phyloP scores from a whole-genome alignment of 2,888 invertebrate species.

The Protophormia terraenovae region DNA sequence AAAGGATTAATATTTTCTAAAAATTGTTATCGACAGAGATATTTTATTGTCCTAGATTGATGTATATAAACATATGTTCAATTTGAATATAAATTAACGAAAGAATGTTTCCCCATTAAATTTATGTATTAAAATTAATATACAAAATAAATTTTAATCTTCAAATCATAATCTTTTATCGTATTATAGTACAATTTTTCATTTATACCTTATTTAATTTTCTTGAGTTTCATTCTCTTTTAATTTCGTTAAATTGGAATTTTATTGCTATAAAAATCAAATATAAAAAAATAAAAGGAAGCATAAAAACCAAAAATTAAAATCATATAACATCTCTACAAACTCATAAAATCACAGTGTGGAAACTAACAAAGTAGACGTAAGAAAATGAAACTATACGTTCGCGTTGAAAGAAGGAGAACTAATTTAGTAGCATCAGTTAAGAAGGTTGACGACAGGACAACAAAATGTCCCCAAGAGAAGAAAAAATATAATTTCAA shows the following conservation, averaged over 20 bases:
- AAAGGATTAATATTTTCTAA: too few relatives aligned
- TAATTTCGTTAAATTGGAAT: slow-evolving; percentile 43
- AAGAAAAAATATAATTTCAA: slow-evolving; percentile 20
- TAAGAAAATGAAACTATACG: slow-evolving; percentile 8
- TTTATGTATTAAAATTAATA: too few relatives aligned
- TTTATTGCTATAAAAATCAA: slow-evolving; percentile 43
- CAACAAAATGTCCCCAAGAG: not conserved
- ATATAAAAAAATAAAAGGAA: slow-evolving; percentile 33
- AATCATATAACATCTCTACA: not conserved
- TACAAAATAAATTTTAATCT: too few relatives aligned
- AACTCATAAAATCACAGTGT: not conserved
- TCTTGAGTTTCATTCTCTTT: not conserved
- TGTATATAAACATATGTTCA: too few relatives aligned
- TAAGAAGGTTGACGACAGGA: slow-evolving; percentile 52
- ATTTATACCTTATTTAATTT: too few relatives aligned
- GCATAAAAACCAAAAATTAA: slow-evolving; percentile 20
- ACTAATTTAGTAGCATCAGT: slow-evolving; percentile 59
- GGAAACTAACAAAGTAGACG: not conserved
- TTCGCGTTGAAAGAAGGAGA: not conserved
- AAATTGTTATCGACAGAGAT: too few relatives aligned
- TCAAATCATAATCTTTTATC: too few relatives aligned
- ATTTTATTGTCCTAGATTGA: too few relatives aligned
- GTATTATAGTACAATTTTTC: too few relatives aligned
- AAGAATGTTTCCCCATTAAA: too few relatives aligned
- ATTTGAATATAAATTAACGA: too few relatives aligned